Percentiles rank a stretch among this genome's conserved stretches.
phyloP scores from a whole-genome alignment of 2,113 vertebrate genomes.

The Peucedramus taeniatus region DNA sequence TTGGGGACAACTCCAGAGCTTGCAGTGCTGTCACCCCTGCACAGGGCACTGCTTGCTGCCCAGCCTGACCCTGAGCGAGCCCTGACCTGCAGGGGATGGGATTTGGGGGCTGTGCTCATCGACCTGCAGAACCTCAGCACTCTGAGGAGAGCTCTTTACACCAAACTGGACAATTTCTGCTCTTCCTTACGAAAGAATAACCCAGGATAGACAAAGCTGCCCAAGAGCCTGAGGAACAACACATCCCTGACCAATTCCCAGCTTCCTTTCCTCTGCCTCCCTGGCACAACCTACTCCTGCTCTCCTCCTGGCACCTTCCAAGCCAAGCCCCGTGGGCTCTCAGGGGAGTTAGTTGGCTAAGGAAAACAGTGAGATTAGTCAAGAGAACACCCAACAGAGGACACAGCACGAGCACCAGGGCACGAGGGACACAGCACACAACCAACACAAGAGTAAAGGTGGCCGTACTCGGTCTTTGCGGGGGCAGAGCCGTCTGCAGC shows the following conservation, averaged over 20 bases:
- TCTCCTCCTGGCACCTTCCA: neutral
- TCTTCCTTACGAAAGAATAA: rapidly evolving
- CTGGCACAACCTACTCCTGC: neutral
- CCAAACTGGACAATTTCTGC: neutral
- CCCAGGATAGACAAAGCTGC: neutral
- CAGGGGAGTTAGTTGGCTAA: neutral
- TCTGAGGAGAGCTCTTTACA: neutral
- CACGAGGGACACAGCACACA: constrained; percentile 69
- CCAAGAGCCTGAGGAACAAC: neutral
- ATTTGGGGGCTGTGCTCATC: neutral
- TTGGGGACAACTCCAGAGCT: neutral
- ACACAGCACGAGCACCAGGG: constrained; percentile 67
- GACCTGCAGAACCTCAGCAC: neutral
- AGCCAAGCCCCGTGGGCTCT: neutral
- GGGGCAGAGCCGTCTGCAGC: constrained; percentile 78
- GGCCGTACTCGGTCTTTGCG: constrained; percentile 94
- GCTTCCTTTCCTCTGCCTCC: neutral
- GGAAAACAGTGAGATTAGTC: constrained; percentile 38
- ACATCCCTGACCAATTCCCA: neutral
- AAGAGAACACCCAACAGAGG: constrained; percentile 50
- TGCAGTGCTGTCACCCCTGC: rapidly evolving
- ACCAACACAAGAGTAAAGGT: constrained; percentile 68
- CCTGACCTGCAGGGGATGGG: neutral
- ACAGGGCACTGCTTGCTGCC: neutral
- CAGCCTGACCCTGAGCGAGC: rapidly evolving